Evolutionary conservation across 2,888 invertebrate species (phyloP).

Genomic region (Trachelus tabidus): DNA sequence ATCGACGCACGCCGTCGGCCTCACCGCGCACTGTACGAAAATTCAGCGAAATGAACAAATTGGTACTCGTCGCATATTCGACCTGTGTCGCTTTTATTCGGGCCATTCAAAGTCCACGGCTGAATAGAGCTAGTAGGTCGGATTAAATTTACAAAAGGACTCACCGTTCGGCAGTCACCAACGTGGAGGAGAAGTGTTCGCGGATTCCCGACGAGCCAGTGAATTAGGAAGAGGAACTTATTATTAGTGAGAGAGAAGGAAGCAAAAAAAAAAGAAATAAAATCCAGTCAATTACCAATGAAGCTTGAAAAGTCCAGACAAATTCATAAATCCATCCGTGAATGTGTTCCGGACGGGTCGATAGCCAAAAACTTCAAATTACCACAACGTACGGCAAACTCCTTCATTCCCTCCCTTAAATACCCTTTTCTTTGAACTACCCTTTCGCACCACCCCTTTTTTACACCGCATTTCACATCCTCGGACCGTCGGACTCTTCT

Average conservation of each 20-base stretch:
- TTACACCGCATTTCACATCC: not conserved
- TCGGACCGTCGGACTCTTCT: not conserved
- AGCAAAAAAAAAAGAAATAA: not conserved
- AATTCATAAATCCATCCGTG: not conserved
- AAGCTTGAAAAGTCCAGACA: not conserved
- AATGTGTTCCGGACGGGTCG: not conserved
- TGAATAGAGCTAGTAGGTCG: not conserved
- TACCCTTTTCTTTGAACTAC: not conserved
- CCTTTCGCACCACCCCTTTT: not conserved
- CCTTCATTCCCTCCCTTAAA: not conserved
- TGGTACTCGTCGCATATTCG: not conserved
- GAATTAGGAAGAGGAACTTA: not conserved
- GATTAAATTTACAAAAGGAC: not conserved
- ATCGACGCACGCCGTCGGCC: not conserved
- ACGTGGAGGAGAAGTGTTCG: slow-evolving; percentile 30
- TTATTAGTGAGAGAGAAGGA: not conserved
- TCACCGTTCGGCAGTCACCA: not conserved
- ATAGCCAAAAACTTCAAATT: not conserved
- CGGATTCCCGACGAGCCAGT: not conserved
- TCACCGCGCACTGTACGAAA: not conserved
- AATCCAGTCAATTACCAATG: not conserved
- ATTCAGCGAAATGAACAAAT: not conserved
- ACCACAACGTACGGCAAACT: not conserved
- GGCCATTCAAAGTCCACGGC: not conserved
- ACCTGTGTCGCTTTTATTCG: not conserved